A percentile compares a stretch with the other conserved stretches of the same genome.
These are phyloP conservation scores for Tetropium fuscum DNA, from an alignment of 2,888 invertebrate genomes.

Conservation along the genomic window DNA sequence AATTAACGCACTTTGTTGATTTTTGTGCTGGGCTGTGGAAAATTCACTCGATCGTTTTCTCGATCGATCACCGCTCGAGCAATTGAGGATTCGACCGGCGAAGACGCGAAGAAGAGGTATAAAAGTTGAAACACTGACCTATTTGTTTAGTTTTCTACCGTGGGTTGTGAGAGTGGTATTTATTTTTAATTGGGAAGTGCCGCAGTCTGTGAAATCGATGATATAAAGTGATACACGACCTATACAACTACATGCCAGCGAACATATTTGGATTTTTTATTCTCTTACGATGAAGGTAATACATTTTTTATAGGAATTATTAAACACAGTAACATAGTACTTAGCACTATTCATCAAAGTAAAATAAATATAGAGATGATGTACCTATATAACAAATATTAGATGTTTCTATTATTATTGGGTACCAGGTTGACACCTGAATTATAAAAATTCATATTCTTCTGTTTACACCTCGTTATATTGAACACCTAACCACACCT, in stretches of 20 bases:
- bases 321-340: no score
- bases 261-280: slow-evolving; percentile 36
- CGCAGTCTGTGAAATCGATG: background rate
- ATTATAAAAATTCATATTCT: no score
- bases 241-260: slow-evolving; percentile 37
- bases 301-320: background rate
- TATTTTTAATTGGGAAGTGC: slow-evolving; percentile 8
- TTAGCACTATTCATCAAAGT: no score
- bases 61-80: background rate
- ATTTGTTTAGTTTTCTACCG: slow-evolving; percentile 62
- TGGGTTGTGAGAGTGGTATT: slow-evolving; percentile 28
- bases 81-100: slow-evolving; percentile 37
- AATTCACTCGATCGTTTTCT: background rate
- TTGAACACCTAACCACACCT: no score
- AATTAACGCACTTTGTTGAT: background rate
- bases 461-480: no score
- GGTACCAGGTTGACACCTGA: no score
- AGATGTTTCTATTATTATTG: no score
- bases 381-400: no score
- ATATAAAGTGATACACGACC: background rate
- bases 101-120: slow-evolving; percentile 50
- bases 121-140: slow-evolving; percentile 64
- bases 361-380: no score
- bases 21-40: background rate
- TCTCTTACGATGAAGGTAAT: slow-evolving; percentile 42